phyloP scores from a whole-genome alignment of 2,113 vertebrate species.

The Lepidiolamprologus cunningtoni region DNA sequence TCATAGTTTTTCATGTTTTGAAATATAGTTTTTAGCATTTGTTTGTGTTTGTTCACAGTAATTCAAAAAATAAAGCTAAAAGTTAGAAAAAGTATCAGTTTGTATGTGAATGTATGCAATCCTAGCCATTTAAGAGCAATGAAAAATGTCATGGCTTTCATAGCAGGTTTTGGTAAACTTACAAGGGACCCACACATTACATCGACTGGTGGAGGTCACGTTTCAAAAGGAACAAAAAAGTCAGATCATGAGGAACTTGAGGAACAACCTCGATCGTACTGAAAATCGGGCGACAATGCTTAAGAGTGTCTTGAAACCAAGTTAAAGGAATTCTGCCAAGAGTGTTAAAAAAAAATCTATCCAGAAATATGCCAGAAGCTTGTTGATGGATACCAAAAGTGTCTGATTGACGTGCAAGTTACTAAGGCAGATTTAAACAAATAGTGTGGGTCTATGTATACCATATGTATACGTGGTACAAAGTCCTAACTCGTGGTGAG shows the following conservation, averaged over 20 bases:
- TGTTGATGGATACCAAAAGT: not conserved
- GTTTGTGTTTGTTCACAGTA: not conserved
- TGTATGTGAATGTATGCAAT: not conserved
- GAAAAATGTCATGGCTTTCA: not conserved
- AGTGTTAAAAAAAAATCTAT: not conserved
- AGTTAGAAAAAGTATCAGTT: not conserved
- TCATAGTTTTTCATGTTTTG: not conserved
- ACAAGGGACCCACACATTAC: not conserved
- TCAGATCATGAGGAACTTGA: not conserved
- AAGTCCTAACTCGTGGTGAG: not conserved
- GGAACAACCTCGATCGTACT: not conserved
- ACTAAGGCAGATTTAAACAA: not conserved
- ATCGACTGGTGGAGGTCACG: not conserved
- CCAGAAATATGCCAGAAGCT: not conserved
- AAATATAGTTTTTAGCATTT: not conserved
- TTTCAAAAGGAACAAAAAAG: not conserved
- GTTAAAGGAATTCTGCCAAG: not conserved
- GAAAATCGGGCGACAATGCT: not conserved
- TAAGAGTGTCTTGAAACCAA: not conserved
- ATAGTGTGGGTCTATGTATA: not conserved
- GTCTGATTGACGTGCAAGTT: not conserved
- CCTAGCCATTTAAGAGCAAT: not conserved
- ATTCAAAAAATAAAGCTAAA: not conserved
- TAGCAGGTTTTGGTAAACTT: not conserved
- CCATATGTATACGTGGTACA: not conserved